phyloP scores from a whole-genome alignment of 2,797 vertebrate genomes.

The Helicolenus hilgendorfi region DNA sequence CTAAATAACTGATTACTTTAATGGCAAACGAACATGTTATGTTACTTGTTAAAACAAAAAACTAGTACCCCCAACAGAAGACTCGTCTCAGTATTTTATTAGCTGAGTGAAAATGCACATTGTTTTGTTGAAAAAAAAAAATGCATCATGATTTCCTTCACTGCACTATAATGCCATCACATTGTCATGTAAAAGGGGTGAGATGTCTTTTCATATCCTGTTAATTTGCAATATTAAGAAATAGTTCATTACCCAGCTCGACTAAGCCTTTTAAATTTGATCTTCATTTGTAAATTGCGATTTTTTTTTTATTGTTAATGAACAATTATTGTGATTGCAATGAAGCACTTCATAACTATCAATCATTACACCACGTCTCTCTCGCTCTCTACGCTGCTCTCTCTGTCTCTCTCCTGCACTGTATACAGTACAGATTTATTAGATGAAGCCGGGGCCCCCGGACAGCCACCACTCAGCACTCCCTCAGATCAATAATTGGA shows the following conservation, averaged over 20 bases:
- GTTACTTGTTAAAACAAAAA: background rate
- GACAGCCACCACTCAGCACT: slow-evolving; percentile 88
- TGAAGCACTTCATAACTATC: slow-evolving; percentile 52
- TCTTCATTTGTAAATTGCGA: slow-evolving; percentile 40
- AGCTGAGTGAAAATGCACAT: background rate
- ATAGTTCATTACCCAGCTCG: slow-evolving; percentile 18
- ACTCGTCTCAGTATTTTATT: background rate
- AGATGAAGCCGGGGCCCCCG: slow-evolving; percentile 74
- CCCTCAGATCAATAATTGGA: slow-evolving; percentile 91
- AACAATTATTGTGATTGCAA: slow-evolving; percentile 53
- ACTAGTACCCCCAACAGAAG: background rate
- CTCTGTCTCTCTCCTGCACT: slow-evolving; percentile 55
- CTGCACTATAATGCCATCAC: background rate
- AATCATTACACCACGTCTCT: slow-evolving; percentile 24
- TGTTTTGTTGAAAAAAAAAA: background rate
- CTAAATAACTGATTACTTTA: background rate
- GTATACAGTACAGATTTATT: slow-evolving; percentile 85
- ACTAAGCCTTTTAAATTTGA: slow-evolving; percentile 34
- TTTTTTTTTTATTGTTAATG: slow-evolving; percentile 49
- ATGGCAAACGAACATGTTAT: background rate
- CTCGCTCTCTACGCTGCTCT: background rate
- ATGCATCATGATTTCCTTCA: background rate
- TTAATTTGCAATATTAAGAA: slow-evolving; percentile 36
- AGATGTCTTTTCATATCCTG: slow-evolving; percentile 12
- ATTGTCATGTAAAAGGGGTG: background rate